Evolutionary conservation across 1,140 invertebrate species (phyloP).

Genomic region (honey bee (Apis mellifera)): DNA sequence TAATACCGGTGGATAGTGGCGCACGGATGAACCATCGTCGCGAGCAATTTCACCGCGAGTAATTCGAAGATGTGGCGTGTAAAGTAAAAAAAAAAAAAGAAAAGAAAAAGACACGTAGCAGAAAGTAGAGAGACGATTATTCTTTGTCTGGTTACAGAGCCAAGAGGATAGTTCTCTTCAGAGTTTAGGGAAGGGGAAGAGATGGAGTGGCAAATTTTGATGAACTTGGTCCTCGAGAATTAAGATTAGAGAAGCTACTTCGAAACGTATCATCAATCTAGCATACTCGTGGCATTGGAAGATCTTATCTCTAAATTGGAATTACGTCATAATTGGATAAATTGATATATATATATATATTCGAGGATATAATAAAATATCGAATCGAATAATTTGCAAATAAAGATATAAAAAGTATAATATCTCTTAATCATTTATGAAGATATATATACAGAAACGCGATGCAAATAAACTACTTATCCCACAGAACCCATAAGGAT

Average conservation of each 20-base stretch:
- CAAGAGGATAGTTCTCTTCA: not conserved
- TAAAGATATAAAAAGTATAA: too few relatives aligned
- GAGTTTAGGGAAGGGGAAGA: not conserved
- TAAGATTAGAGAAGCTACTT: not conserved
- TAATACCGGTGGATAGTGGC: not conserved
- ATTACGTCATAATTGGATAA: too few relatives aligned
- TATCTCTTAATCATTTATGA: too few relatives aligned
- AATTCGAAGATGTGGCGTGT: not conserved
- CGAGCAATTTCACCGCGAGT: not conserved
- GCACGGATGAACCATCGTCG: not conserved
- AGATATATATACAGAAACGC: too few relatives aligned
- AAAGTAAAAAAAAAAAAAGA: not conserved
- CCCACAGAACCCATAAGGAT: too few relatives aligned
- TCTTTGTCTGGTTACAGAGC: not conserved
- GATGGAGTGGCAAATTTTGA: not conserved
- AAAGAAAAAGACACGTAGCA: not conserved
- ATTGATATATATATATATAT: too few relatives aligned
- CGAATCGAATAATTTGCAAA: too few relatives aligned
- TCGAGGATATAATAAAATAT: too few relatives aligned
- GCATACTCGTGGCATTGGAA: too few relatives aligned
- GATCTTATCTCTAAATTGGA: too few relatives aligned
- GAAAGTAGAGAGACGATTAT: not conserved
- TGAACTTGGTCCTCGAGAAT: not conserved
- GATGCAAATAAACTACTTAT: too few relatives aligned
- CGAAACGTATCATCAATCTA: too few relatives aligned